Evolutionary conservation across 2,797 vertebrate species (phyloP).

Genomic region (Leuciscus waleckii): DNA sequence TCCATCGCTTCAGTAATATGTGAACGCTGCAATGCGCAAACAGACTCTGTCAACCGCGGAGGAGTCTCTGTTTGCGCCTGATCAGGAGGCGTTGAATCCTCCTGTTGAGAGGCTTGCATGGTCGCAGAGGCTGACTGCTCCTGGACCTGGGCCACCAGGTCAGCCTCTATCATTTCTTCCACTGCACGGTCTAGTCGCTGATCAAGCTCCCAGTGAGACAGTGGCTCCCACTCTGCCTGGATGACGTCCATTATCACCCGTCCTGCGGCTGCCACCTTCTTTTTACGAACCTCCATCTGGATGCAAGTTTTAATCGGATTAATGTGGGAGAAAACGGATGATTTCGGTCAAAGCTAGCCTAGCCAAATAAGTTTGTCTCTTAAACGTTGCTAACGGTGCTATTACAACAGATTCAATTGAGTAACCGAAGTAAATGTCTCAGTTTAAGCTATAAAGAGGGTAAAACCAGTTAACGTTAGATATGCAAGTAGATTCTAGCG

Average conservation of each 20-base stretch:
- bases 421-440: neutral
- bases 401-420: neutral
- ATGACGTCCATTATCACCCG: conserved; percentile 76
- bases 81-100: conserved; percentile 2
- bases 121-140: conserved; percentile 42
- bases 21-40: conserved; percentile 7
- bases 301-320: neutral
- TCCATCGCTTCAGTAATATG: conserved; percentile 42
- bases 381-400: neutral
- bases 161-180: conserved; percentile 76
- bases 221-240: conserved; percentile 81
- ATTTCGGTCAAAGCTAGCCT: neutral
- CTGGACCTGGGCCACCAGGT: conserved; percentile 65
- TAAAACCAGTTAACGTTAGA: neutral
- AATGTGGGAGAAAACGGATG: neutral
- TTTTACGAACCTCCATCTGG: conserved; percentile 6
- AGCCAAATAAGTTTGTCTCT: neutral
- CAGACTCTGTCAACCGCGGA: conserved; percentile 12
- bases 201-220: conserved; percentile 77
- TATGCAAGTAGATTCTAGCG: neutral
- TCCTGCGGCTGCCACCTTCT: conserved; percentile 69
- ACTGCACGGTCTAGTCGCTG: conserved; percentile 79
- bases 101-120: conserved; percentile 19
- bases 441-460: neutral
- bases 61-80: conserved; percentile 18